Percentiles rank a stretch among this genome's conserved stretches.
Conservation (phyloP, 1,140 invertebrate species). For the Pogonognathellus flavescens region DNA sequence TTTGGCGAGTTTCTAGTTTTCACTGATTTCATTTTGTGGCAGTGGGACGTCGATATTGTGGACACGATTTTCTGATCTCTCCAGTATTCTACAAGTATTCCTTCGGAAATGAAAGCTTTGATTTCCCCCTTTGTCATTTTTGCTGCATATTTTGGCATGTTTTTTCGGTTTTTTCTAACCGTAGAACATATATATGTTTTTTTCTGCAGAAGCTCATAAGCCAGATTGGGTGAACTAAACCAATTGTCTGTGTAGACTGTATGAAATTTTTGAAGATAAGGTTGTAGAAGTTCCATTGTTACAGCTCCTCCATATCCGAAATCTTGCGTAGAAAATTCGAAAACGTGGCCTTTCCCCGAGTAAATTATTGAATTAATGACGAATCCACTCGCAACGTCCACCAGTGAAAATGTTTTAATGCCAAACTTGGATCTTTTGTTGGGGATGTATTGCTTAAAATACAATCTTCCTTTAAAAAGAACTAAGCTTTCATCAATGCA, state of each 20-base stretch:
- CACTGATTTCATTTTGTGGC: neutral
- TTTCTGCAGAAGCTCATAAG: neutral
- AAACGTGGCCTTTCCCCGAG: conserved; percentile 59
- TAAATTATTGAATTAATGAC: conserved; percentile 67
- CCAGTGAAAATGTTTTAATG: conserved; percentile 69
- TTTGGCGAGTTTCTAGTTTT: neutral
- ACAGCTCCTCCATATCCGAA: conserved; percentile 64
- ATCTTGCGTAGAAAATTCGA: conserved; percentile 50
- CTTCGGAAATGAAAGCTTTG: neutral
- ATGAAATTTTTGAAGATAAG: conserved; percentile 67
- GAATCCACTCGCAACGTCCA: conserved; percentile 68
- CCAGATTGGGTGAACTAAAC: neutral
- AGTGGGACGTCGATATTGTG: neutral
- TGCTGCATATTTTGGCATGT: neutral
- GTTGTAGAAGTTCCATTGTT: conserved; percentile 58
- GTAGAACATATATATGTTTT: neutral
- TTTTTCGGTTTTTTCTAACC: neutral
- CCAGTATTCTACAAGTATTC: neutral
- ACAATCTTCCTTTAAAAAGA: conserved; percentile 68
- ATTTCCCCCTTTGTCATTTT: neutral
- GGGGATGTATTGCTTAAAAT: conserved; percentile 63
- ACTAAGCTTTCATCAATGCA: conserved; percentile 62
- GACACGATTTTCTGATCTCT: neutral
- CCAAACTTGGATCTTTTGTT: conserved; percentile 69
- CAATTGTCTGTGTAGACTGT: neutral